Percentiles rank a stretch among this genome's conserved stretches.
These are phyloP conservation scores for Rhinolophus ferrumequinum DNA, from an alignment of 2,113 vertebrate species.

Conservation along the genomic window DNA sequence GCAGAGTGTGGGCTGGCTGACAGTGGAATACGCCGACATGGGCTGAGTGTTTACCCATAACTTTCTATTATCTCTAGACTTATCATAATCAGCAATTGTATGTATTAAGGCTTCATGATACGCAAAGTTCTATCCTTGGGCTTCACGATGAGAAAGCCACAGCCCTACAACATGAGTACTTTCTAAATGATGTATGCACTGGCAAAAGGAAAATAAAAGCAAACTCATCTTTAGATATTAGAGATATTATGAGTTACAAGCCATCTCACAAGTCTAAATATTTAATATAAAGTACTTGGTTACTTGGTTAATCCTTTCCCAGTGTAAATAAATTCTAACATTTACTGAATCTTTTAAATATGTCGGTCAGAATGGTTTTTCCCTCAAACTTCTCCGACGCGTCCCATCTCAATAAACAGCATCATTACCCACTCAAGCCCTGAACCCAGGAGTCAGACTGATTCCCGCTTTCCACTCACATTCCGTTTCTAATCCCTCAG, in stretches of 20 bases:
- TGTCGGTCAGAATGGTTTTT: not conserved
- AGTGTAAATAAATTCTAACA: not conserved
- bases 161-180: not conserved
- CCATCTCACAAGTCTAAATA: constrained; percentile 5
- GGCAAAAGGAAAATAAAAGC: not conserved
- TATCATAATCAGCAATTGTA: not conserved
- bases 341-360: not conserved
- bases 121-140: not conserved
- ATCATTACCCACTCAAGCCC: not conserved
- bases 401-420: not conserved
- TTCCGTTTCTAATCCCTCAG: not conserved
- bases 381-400: not conserved
- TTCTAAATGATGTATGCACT: not conserved
- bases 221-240: not conserved
- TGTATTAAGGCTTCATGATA: not conserved
- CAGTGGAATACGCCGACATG: not conserved
- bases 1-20: not conserved
- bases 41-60: not conserved
- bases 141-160: not conserved
- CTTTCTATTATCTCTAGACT: constrained; percentile 26
- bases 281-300: not conserved
- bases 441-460: not conserved
- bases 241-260: not conserved
- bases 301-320: not conserved
- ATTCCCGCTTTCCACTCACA: not conserved